phyloP scores from a whole-genome alignment of 2,113 vertebrate species.

The Pelecanoides urinatrix region DNA sequence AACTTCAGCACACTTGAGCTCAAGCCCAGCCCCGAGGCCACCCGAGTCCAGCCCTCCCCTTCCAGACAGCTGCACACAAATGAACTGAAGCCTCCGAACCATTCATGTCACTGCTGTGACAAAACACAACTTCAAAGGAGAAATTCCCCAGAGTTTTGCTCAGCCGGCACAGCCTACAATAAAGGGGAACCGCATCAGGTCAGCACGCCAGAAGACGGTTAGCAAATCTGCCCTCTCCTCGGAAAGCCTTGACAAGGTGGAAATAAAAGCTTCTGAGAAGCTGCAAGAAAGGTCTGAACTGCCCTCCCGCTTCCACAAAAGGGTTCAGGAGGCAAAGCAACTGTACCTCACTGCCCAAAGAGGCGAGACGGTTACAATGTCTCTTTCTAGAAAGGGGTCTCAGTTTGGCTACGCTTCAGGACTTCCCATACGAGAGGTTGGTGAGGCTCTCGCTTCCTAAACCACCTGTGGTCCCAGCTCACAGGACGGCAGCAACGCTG shows the following conservation, averaged over 20 bases:
- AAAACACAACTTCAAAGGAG: slow-evolving; percentile 14
- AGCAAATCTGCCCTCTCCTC: not conserved
- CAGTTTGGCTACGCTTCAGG: not conserved
- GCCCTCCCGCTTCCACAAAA: not conserved
- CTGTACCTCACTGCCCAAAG: not conserved
- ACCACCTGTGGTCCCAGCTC: not conserved
- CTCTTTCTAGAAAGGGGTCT: not conserved
- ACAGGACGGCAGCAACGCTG: rapidly evolving
- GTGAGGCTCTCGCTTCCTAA: not conserved
- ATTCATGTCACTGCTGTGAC: not conserved
- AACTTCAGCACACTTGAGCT: not conserved
- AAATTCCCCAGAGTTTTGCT: not conserved
- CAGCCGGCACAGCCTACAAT: not conserved
- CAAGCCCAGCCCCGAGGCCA: not conserved
- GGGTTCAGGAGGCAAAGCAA: not conserved
- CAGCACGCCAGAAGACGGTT: not conserved
- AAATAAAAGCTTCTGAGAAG: not conserved
- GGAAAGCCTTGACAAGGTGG: not conserved
- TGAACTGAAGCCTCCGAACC: slow-evolving; percentile 4
- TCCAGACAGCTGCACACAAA: slow-evolving; percentile 39
- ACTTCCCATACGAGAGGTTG: not conserved
- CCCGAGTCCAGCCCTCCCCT: not conserved
- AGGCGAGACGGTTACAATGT: rapidly evolving
- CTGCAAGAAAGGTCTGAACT: not conserved
- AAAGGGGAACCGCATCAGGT: not conserved